Evolutionary conservation across 2,113 vertebrate genomes (phyloP).

Genomic region (Onychostruthus taczanowskii): DNA sequence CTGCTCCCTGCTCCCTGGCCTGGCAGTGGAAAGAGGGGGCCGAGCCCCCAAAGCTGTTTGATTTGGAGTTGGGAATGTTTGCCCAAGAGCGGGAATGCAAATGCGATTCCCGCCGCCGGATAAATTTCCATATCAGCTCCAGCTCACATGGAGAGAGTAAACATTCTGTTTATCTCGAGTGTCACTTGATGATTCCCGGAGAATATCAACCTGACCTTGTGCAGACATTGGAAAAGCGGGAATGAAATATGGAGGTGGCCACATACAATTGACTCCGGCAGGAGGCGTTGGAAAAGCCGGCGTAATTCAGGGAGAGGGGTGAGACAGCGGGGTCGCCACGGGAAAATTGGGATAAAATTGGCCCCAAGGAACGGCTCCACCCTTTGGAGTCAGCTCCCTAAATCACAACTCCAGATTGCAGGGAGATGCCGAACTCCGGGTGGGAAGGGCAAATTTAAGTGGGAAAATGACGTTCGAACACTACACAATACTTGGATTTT

Average conservation of each 20-base stretch:
- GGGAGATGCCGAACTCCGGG: not conserved
- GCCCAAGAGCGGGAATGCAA: slow-evolving; percentile 99
- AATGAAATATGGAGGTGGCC: slow-evolving; percentile 91
- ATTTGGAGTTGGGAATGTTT: slow-evolving; percentile 98
- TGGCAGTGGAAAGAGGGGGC: slow-evolving; percentile 90
- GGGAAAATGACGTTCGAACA: not conserved
- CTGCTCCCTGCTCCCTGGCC: slow-evolving; percentile 87
- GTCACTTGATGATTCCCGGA: slow-evolving; percentile 99
- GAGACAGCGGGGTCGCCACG: slow-evolving; percentile 61
- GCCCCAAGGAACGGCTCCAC: not conserved
- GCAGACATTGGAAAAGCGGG: slow-evolving; percentile 86
- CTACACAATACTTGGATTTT: rapidly evolving
- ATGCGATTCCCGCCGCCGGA: slow-evolving; percentile 99
- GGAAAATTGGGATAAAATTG: slow-evolving; percentile 62
- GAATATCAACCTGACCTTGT: slow-evolving; percentile 99
- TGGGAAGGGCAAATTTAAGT: not conserved
- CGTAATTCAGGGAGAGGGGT: slow-evolving; percentile 76
- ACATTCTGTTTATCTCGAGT: slow-evolving; percentile 99
- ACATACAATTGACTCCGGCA: slow-evolving; percentile 87
- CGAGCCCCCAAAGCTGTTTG: slow-evolving; percentile 86
- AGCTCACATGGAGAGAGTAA: slow-evolving; percentile 98
- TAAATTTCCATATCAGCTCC: slow-evolving; percentile 99
- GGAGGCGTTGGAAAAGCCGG: slow-evolving; percentile 85
- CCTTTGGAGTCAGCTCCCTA: not conserved
- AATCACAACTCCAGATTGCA: not conserved